phyloP scores from a whole-genome alignment of 2,888 invertebrate genomes.

The Cremastinae sp. region DNA sequence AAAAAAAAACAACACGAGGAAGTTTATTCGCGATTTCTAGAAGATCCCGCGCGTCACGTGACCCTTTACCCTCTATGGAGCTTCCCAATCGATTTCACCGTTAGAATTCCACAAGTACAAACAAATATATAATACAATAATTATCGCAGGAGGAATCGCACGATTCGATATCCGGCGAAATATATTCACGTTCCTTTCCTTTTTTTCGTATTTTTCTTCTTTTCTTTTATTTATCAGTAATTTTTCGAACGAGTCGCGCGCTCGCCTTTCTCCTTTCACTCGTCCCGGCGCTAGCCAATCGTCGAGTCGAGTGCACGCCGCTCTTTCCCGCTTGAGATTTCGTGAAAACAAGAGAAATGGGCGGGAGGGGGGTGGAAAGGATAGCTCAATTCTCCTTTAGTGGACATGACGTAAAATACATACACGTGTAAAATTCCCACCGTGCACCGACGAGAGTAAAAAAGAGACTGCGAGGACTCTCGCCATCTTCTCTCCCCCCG shows the following conservation, averaged over 20 bases:
- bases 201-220: slow-evolving; percentile 53
- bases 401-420: slow-evolving; percentile 68
- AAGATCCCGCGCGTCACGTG: neutral
- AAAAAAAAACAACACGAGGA: slow-evolving; percentile 53
- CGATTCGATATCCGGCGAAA: slow-evolving; percentile 18
- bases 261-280: slow-evolving; percentile 79
- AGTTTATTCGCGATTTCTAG: slow-evolving; percentile 11
- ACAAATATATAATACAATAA: neutral
- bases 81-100: neutral
- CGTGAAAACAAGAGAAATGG: too few species aligned
- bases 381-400: too few species aligned
- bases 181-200: slow-evolving; percentile 34
- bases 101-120: neutral
- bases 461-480: too few species aligned
- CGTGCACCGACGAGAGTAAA: too few species aligned
- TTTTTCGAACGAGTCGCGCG: slow-evolving; percentile 61
- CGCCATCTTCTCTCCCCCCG: too few species aligned
- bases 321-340: slow-evolving; percentile 19
- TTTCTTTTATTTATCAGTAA: slow-evolving; percentile 31
- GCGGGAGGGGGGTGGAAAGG: slow-evolving; percentile 53
- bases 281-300: slow-evolving; percentile 48
- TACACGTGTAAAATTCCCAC: slow-evolving; percentile 46
- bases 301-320: slow-evolving; percentile 31
- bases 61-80: slow-evolving; percentile 2
- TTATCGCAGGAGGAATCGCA: neutral